Evolutionary conservation across 2,113 vertebrate genomes (phyloP).

Genomic region (Callaeas wilsoni): DNA sequence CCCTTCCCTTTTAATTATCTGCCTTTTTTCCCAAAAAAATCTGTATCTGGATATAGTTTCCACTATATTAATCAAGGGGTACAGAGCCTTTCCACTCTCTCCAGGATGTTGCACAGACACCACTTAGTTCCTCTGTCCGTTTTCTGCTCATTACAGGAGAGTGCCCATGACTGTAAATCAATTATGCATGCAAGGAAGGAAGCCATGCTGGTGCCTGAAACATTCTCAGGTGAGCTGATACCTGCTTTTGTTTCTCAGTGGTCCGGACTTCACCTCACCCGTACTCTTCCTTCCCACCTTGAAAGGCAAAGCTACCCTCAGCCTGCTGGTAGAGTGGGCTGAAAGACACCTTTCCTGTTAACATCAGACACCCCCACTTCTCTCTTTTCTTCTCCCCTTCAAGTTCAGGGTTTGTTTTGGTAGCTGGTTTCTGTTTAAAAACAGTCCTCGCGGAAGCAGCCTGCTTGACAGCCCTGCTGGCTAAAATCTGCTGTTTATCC

Average conservation of each 20-base stretch:
- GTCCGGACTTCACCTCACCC: neutral
- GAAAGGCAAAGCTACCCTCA: neutral
- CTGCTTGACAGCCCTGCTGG: constrained; percentile 31
- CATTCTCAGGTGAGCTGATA: neutral
- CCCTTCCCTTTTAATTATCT: neutral
- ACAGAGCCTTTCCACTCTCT: neutral
- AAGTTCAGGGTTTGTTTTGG: neutral
- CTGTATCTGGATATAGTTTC: neutral
- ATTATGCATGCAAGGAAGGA: neutral
- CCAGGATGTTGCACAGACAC: neutral
- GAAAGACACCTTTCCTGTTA: neutral
- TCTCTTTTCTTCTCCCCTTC: neutral
- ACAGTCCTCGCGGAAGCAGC: neutral
- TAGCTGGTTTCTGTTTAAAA: neutral
- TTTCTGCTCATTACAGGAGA: neutral
- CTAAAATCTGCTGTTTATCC: constrained; percentile 47
- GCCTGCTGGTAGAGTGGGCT: neutral
- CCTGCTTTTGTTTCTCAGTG: neutral
- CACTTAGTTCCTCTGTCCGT: neutral
- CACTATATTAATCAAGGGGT: neutral
- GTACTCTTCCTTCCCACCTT: neutral
- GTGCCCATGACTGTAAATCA: neutral
- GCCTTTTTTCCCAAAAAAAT: neutral
- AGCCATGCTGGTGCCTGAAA: neutral
- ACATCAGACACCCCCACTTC: neutral